These are phyloP conservation scores for Brachyptera putata DNA, from an alignment of 2,888 invertebrate genomes.

Conservation along the genomic window DNA sequence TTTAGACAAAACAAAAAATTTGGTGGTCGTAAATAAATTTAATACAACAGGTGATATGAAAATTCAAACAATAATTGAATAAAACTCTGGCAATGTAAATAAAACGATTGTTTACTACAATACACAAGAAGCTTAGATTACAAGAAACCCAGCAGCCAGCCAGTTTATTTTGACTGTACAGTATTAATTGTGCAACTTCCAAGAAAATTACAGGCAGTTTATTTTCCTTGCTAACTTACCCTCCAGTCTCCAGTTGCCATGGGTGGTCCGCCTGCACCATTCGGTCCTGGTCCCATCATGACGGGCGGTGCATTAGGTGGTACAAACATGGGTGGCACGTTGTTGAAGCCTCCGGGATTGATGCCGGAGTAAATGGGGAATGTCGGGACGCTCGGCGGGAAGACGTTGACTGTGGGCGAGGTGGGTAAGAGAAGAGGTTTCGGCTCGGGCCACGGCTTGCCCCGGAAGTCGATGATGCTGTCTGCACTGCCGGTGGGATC, in stretches of 20 bases:
- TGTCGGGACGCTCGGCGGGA: conserved; percentile 2
- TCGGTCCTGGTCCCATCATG: conserved; percentile 21
- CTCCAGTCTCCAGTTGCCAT: conserved; percentile 35
- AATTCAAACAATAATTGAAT: no score
- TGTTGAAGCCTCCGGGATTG: conserved; percentile 34
- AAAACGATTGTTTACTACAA: no score
- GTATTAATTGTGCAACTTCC: no score
- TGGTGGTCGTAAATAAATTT: no score
- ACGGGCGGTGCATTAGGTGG: conserved; percentile 18
- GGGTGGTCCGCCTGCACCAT: conserved; percentile 19
- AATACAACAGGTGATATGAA: no score
- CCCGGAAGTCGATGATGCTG: conserved; percentile 70
- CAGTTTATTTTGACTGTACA: no score
- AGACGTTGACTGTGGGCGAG: conserved; percentile 22
- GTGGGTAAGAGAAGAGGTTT: conserved; percentile 57
- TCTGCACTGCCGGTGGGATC: conserved; percentile 82
- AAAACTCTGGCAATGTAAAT: no score
- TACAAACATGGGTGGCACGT: conserved; percentile 18
- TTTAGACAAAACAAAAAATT: no score
- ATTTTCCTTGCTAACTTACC: no score
- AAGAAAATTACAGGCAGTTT: no score
- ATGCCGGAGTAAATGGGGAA: conserved; percentile 16
- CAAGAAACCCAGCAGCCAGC: no score
- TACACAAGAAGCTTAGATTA: no score
- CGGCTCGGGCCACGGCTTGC: conserved; percentile 80